Base-by-base conservation (phyloP, 1,140 invertebrate genomes). In the Leptonema lineaticorne region DNA sequence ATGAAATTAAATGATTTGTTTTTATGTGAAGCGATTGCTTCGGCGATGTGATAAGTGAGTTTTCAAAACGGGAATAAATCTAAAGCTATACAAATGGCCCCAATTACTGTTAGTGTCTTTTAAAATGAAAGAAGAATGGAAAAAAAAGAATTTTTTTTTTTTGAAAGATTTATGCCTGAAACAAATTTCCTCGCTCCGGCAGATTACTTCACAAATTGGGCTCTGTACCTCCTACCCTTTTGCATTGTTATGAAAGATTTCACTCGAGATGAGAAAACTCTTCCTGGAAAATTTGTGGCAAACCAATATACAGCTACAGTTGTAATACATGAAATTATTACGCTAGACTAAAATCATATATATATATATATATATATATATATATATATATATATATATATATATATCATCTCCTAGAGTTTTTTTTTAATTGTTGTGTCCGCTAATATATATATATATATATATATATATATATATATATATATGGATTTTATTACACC, bases 171-270 rank as follows among this genome's bases (percentile, higher is more conserved):
- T 62, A 62, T 62, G 59, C 22, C 41, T 37, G 59, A 62, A 62
- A 62, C 59, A 62, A 62, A 45, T 62, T 62, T 27, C 18, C 59
- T 62, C 59, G 59, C 46, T 62, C 41, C 59, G 29, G 59, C 33
- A 62, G 59, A 62, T 62, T 62, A 62, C 59, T 62, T 62, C 59
- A 24, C 59, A 62, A 62, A 45, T 62, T 62, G 59, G 57, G 22
- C 59, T 24, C n/a, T 16, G 58, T 37, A 45, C 27, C 48, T 53
- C 24, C 48, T 11, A 22, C 18, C 48, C 48, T 29, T 20, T 14
- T 59, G 57, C 57, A 59, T 59, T 59, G 57, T 59, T 59, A 59
- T 59, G 57, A 59, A 59, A 59, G 57, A 59, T 59, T 59, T 59
- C 57, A 33, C 57, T 33, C 28, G 28, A 59, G 30, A 59, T 59